A percentile compares a stretch with the other conserved stretches of the same genome.
phyloP scores from a whole-genome alignment of 2,113 vertebrate species.

The Daubentonia madagascariensis region DNA sequence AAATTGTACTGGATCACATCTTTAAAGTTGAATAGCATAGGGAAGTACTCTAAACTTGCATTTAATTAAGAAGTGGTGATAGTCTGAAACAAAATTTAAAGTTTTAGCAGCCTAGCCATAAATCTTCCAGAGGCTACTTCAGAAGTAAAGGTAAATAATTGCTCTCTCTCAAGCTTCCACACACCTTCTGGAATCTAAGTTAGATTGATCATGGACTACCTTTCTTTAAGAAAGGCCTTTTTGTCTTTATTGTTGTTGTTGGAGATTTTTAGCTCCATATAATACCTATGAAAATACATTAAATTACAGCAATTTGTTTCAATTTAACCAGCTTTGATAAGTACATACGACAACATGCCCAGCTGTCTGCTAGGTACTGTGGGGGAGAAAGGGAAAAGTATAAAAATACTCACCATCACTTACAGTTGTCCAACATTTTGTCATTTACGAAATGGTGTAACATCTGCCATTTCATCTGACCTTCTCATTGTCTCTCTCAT shows the following conservation, averaged over 20 bases:
- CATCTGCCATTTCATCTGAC: neutral
- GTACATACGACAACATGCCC: neutral
- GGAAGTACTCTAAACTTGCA: neutral
- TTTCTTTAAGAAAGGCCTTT: neutral
- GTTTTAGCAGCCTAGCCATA: neutral
- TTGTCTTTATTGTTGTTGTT: neutral
- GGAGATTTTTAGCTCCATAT: neutral
- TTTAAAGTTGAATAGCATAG: neutral
- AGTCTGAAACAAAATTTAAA: constrained; percentile 6
- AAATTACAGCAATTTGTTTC: neutral
- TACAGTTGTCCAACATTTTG: neutral
- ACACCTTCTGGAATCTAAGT: neutral
- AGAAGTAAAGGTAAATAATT: constrained; percentile 11
- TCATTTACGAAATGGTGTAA: neutral
- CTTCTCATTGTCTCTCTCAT: neutral
- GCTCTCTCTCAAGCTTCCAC: neutral
- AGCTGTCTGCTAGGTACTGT: neutral
- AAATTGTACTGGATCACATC: neutral
- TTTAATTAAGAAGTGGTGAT: constrained; percentile 10
- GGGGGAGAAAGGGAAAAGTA: neutral
- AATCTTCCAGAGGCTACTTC: neutral
- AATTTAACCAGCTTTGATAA: neutral
- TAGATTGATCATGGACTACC: neutral
- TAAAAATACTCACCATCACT: neutral
- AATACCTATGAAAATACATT: neutral